Conservation (phyloP, 2,888 invertebrate species). For the Ormyrus nitidulus region DNA sequence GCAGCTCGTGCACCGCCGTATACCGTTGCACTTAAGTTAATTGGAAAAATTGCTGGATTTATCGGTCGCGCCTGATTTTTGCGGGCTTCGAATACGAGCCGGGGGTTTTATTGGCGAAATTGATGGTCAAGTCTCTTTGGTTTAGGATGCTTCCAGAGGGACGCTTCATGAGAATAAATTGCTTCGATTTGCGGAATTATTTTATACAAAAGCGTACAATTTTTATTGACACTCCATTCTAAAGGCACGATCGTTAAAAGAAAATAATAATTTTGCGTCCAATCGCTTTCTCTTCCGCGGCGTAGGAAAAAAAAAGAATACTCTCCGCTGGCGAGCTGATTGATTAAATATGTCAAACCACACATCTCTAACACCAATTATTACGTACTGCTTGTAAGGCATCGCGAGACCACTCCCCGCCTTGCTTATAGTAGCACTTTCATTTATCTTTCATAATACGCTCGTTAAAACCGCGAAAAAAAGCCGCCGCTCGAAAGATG, state of each 20-base stretch:
- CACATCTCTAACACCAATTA: constrained; percentile 13
- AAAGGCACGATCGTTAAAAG: too few species aligned
- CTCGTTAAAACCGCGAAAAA: constrained; percentile 9
- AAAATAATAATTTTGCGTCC: too few species aligned
- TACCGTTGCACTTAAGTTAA: constrained; percentile 50
- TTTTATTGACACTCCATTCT: too few species aligned
- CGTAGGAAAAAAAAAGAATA: too few species aligned
- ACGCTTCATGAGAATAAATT: constrained; percentile 6
- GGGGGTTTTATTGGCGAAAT: constrained; percentile 35
- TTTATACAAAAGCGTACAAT: neutral
- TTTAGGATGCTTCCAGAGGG: neutral
- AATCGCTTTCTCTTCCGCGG: too few species aligned
- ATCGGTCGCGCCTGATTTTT: constrained; percentile 50
- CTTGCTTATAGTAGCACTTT: constrained; percentile 23
- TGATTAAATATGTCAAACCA: neutral
- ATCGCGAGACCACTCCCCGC: neutral
- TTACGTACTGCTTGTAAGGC: neutral
- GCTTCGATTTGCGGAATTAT: neutral
- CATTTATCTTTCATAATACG: constrained; percentile 47
- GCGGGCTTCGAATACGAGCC: neutral
- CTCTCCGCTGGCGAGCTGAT: neutral
- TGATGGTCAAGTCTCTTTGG: constrained; percentile 24
- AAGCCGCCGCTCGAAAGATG: neutral
- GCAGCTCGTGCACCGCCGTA: neutral
- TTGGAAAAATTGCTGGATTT: constrained; percentile 55